A percentile compares a stretch with the other conserved stretches of the same genome.
Conservation (phyloP, 2,113 vertebrate genomes). For the Aptenodytes forsteri region DNA sequence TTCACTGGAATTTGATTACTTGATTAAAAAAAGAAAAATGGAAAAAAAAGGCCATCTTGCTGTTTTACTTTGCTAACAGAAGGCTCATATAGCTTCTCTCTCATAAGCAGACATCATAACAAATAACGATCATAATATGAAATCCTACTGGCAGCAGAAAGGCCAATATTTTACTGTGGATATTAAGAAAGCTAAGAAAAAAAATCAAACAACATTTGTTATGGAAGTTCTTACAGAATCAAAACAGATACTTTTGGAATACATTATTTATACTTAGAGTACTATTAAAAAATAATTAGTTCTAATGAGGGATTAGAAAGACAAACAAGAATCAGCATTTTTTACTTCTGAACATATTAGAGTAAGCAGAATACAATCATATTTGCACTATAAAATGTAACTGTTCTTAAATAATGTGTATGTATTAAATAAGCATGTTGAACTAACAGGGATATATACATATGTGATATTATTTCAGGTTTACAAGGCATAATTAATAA, state of each 20-base stretch:
- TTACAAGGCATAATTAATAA: not conserved
- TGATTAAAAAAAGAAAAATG: not conserved
- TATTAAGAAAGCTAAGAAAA: not conserved
- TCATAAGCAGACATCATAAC: not conserved
- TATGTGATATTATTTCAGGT: not conserved
- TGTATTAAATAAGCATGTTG: not conserved
- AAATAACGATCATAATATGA: not conserved
- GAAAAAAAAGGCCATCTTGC: not conserved
- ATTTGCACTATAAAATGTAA: not conserved
- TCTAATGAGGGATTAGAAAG: not conserved
- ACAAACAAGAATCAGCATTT: not conserved
- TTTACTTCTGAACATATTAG: not conserved
- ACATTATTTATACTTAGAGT: not conserved
- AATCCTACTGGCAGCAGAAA: not conserved
- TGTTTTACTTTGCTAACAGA: not conserved
- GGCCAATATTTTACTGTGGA: not conserved
- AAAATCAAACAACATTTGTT: not conserved
- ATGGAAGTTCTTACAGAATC: not conserved
- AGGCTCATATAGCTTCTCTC: not conserved
- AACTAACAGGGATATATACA: not conserved
- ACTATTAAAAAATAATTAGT: not conserved
- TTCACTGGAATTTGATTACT: not conserved
- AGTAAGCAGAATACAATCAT: not conserved
- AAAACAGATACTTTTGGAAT: not conserved
- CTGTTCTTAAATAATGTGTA: fast-evolving